These are phyloP conservation scores for Semotilus atromaculatus DNA, from an alignment of 2,797 vertebrate species.

Conservation along the genomic window DNA sequence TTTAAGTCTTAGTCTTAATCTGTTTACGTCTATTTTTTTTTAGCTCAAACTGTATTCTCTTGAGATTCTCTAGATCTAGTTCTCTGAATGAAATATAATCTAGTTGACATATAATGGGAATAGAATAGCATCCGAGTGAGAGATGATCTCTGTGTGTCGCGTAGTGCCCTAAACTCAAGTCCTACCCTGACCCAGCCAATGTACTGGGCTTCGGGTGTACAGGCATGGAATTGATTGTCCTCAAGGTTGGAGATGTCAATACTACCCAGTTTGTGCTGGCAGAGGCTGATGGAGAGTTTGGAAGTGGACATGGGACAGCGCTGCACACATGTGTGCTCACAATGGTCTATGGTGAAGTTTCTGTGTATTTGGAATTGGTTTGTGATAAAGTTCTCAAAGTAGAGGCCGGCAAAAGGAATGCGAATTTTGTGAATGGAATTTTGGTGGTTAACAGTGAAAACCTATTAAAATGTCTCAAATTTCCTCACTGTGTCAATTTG, in stretches of 20 bases:
- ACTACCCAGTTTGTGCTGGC: slow-evolving; percentile 74
- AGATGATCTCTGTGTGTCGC: slow-evolving; percentile 35
- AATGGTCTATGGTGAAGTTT: neutral
- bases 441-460: neutral
- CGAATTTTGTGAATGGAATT: neutral
- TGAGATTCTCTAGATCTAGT: neutral
- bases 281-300: slow-evolving; percentile 61
- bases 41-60: neutral
- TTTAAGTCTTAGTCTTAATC: neutral
- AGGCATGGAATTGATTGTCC: slow-evolving; percentile 78
- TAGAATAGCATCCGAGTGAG: slow-evolving; percentile 33
- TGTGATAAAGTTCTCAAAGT: neutral
- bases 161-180: slow-evolving; percentile 38
- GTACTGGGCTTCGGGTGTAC: slow-evolving; percentile 60
- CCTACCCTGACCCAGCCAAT: slow-evolving; percentile 39
- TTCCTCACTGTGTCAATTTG: neutral
- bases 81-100: slow-evolving; percentile 32
- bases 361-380: neutral
- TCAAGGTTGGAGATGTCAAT: slow-evolving; percentile 81
- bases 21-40: neutral
- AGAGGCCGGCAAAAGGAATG: neutral
- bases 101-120: slow-evolving; percentile 40
- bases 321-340: slow-evolving; percentile 30
- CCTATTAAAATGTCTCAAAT: neutral
- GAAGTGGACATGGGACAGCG: slow-evolving; percentile 13